A percentile compares a stretch with the other conserved stretches of the same genome.
phyloP scores from a whole-genome alignment of 2,888 invertebrate genomes.

The Elaeidobius kamerunicus region DNA sequence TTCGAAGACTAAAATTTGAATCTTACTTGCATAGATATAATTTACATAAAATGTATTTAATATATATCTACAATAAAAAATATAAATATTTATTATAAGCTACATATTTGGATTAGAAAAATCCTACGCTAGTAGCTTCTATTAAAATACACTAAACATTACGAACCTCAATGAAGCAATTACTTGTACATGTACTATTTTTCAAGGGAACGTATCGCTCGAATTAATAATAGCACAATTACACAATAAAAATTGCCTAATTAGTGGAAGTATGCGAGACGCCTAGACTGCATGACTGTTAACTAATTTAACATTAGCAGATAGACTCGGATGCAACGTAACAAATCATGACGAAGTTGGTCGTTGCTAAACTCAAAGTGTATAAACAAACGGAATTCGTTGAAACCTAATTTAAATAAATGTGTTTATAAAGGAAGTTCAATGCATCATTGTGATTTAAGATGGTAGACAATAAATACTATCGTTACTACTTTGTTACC shows the following conservation, averaged over 20 bases:
- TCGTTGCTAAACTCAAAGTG: neutral
- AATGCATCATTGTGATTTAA: too few relatives aligned
- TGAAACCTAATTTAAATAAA: slow-evolving; percentile 6
- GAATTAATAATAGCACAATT: slow-evolving; percentile 6
- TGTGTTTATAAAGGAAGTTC: neutral
- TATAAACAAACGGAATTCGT: slow-evolving; percentile 8
- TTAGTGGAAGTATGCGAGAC: slow-evolving; percentile 12
- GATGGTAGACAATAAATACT: too few relatives aligned
- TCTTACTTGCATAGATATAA: too few relatives aligned
- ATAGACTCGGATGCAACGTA: slow-evolving; percentile 9
- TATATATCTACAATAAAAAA: neutral
- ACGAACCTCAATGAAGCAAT: neutral
- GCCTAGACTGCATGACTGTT: slow-evolving; percentile 21
- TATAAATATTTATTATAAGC: too few relatives aligned
- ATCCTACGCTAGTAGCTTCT: too few relatives aligned
- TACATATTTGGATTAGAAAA: too few relatives aligned
- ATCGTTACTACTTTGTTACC: too few relatives aligned
- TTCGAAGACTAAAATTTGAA: too few relatives aligned
- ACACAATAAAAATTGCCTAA: slow-evolving; percentile 22
- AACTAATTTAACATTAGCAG: slow-evolving; percentile 15
- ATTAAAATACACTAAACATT: neutral
- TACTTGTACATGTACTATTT: neutral
- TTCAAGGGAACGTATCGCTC: neutral
- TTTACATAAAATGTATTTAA: neutral
- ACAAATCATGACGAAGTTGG: slow-evolving; percentile 12